A percentile compares a stretch with the other conserved stretches of the same genome.
These are phyloP conservation scores for Drosophila recens DNA, from an alignment of 2,888 invertebrate species.

Conservation along the genomic window DNA sequence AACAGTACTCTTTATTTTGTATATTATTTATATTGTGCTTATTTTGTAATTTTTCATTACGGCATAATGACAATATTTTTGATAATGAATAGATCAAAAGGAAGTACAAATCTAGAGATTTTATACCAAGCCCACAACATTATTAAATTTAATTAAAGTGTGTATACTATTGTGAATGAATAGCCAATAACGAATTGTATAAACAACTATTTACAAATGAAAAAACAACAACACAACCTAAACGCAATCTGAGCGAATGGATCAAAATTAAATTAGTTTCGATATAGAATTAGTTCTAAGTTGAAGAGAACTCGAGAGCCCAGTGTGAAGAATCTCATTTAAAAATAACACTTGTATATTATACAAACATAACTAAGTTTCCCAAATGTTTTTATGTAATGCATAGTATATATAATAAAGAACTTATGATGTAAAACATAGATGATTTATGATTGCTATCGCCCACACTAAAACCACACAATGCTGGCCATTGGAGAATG, in stretches of 20 bases:
- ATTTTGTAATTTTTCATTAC: constrained; percentile 38
- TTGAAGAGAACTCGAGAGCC: constrained; percentile 35
- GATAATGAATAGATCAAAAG: constrained; percentile 61
- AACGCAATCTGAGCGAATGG: constrained; percentile 68
- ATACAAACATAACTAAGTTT: constrained; percentile 37
- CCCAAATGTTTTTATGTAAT: constrained; percentile 69
- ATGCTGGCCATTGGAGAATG: constrained; percentile 15
- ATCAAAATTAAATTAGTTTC: constrained; percentile 69
- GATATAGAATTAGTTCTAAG: constrained; percentile 29
- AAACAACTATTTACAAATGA: constrained; percentile 42
- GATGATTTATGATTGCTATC: constrained; percentile 47
- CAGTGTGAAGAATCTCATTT: constrained; percentile 40
- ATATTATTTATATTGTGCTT: constrained; percentile 5
- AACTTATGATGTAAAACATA: constrained; percentile 21
- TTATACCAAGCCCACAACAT: constrained; percentile 46
- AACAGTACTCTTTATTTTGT: neutral
- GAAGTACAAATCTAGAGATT: constrained; percentile 76
- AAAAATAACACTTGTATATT: constrained; percentile 33
- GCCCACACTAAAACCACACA: constrained; percentile 23
- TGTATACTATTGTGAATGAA: constrained; percentile 2
- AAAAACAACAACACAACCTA: constrained; percentile 1
- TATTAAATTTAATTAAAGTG: constrained; percentile 35
- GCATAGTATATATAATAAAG: constrained; percentile 48
- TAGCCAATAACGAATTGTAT: constrained; percentile 22
- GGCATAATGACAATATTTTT: constrained; percentile 79